A percentile compares a stretch with the other conserved stretches of the same genome.
These are phyloP conservation scores for Lacanobia oleracea DNA, from an alignment of 2,888 invertebrate genomes.

Conservation along the genomic window DNA sequence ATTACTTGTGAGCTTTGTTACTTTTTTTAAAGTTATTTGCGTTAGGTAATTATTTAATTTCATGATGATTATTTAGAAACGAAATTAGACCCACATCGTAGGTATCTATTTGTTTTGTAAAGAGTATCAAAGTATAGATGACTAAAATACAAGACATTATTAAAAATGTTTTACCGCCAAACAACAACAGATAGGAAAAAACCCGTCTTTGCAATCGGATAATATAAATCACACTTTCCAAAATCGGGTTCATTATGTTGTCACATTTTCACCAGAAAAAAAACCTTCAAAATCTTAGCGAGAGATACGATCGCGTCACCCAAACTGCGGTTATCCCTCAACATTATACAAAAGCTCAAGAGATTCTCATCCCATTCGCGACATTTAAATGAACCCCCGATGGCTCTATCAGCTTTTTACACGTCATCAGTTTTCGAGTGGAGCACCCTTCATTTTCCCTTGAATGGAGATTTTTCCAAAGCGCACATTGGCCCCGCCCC, in stretches of 20 bases:
- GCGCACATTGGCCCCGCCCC: constrained; percentile 70
- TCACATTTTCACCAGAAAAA: constrained; percentile 20
- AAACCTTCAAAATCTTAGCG: constrained; percentile 41
- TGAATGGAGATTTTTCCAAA: constrained; percentile 81
- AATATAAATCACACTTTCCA: background rate
- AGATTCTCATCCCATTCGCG: constrained; percentile 78
- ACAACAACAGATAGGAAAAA: background rate
- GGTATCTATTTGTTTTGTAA: too few species aligned
- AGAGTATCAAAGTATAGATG: background rate
- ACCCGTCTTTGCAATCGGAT: background rate
- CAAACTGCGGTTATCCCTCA: constrained; percentile 58
- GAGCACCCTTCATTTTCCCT: constrained; percentile 83
- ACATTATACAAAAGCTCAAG: constrained; percentile 73
- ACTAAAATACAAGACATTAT: background rate
- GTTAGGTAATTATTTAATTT: background rate
- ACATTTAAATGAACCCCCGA: constrained; percentile 84
- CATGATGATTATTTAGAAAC: background rate
- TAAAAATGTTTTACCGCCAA: background rate
- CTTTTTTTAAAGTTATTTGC: background rate
- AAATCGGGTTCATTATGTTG: constrained; percentile 8
- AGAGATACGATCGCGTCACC: constrained; percentile 56
- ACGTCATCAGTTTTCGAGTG: constrained; percentile 86
- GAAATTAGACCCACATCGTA: too few species aligned
- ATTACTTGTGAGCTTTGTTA: constrained; percentile 39
- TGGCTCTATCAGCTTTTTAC: constrained; percentile 86